Evolutionary conservation across 2,797 vertebrate genomes (phyloP).

Genomic region (Girardinus metallicus): DNA sequence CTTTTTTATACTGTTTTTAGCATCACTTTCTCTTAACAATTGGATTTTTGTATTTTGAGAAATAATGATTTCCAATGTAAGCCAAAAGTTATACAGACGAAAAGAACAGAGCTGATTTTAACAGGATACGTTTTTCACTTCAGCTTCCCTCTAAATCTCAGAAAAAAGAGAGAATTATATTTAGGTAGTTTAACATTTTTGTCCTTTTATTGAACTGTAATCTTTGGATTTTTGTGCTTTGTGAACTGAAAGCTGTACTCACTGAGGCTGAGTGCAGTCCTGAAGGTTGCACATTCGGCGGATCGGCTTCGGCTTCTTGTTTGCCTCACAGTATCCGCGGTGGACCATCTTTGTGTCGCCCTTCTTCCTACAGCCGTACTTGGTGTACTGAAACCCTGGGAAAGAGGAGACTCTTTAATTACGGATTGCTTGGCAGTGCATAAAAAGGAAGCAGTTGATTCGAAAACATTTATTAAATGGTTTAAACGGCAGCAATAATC

Average conservation of each 20-base stretch:
- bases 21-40: not conserved
- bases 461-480: not conserved
- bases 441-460: not conserved
- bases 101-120: not conserved
- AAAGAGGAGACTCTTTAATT: not conserved
- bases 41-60: not conserved
- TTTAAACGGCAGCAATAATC: not conserved
- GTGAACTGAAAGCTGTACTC: slow-evolving; percentile 66
- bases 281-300: slow-evolving; percentile 95
- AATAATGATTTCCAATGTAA: not conserved
- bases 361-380: slow-evolving; percentile 95
- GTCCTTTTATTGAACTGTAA: not conserved
- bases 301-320: slow-evolving; percentile 95
- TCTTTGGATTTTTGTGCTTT: not conserved
- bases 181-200: too few species aligned
- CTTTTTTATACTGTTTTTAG: not conserved
- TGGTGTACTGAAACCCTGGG: slow-evolving; percentile 94
- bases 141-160: not conserved
- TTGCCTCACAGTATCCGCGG: slow-evolving; percentile 91
- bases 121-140: not conserved
- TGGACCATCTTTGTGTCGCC: slow-evolving; percentile 95
- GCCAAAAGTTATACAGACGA: not conserved
- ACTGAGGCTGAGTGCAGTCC: slow-evolving; percentile 94
- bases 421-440: not conserved
- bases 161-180: not conserved